Evolutionary conservation across 2,797 vertebrate species (phyloP).

Genomic region (Gadopsis marmoratus): DNA sequence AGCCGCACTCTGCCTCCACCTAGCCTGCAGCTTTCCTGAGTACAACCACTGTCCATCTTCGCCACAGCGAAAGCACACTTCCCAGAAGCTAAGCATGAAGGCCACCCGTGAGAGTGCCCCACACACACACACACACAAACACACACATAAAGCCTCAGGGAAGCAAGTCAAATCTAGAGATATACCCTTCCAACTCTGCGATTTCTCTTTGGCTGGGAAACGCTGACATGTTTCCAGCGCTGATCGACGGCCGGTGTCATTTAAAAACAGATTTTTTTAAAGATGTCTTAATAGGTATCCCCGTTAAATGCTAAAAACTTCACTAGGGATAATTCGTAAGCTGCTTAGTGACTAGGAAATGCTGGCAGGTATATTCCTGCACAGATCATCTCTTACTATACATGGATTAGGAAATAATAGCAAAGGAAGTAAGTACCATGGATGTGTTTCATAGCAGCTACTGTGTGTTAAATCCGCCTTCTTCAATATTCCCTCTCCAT

Average conservation of each 20-base stretch:
- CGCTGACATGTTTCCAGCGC: conserved; percentile 7
- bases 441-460: conserved; percentile 60
- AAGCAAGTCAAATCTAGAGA: conserved; percentile 32
- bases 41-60: conserved; percentile 53
- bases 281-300: conserved; percentile 7
- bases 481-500: conserved; percentile 68
- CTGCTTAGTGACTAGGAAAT: conserved; percentile 47
- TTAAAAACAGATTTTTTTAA: neutral
- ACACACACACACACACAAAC: conserved; percentile 15
- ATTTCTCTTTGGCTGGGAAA: conserved; percentile 39
- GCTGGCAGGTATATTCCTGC: conserved; percentile 58
- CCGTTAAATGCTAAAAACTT: conserved; percentile 44
- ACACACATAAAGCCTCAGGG: conserved; percentile 23
- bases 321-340: conserved; percentile 48
- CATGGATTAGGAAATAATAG: conserved; percentile 63
- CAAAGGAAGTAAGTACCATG: conserved; percentile 37
- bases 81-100: conserved; percentile 47
- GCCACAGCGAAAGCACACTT: conserved; percentile 51
- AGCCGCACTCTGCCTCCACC: conserved; percentile 27
- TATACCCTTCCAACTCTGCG: neutral
- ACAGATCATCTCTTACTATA: conserved; percentile 51
- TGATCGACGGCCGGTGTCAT: conserved; percentile 31
- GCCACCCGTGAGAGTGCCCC: conserved; percentile 51
- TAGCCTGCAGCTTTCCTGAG: conserved; percentile 41
- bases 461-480: conserved; percentile 63